phyloP scores from a whole-genome alignment of 1,140 invertebrate genomes.

The Euwallacea fornicatus region DNA sequence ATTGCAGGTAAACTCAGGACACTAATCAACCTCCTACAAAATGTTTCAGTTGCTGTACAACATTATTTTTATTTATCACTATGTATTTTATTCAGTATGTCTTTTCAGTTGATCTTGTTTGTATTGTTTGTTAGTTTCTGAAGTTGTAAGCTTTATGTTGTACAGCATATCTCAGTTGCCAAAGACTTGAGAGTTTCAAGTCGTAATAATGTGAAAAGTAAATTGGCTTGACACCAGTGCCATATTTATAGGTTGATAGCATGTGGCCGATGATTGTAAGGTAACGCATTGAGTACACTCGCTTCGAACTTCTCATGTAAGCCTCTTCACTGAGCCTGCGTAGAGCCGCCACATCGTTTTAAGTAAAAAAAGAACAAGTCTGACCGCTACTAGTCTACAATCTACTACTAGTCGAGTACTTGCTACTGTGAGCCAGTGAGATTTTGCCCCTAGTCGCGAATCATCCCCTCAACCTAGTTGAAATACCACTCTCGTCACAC shows the following conservation, averaged over 20 bases:
- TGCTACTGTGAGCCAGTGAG: constrained; percentile 50
- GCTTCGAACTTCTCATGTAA: constrained; percentile 45
- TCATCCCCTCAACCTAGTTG: constrained; percentile 45
- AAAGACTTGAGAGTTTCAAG: neutral
- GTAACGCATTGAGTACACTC: constrained; percentile 51
- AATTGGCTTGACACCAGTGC: constrained; percentile 51
- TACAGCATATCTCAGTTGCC: constrained; percentile 21
- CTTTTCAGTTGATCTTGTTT: too few relatives aligned
- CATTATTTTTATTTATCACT: constrained; percentile 25
- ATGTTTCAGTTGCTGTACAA: constrained; percentile 33
- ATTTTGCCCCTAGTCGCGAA: constrained; percentile 43
- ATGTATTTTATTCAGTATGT: constrained; percentile 10
- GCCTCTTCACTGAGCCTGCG: constrained; percentile 45
- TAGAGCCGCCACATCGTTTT: constrained; percentile 48
- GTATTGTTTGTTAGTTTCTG: neutral
- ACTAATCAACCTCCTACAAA: neutral
- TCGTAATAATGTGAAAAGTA: constrained; percentile 17
- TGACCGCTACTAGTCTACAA: constrained; percentile 43
- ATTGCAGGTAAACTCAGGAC: neutral
- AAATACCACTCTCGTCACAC: constrained; percentile 48
- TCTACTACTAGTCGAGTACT: constrained; percentile 39
- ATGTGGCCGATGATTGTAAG: constrained; percentile 53
- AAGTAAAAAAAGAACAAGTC: constrained; percentile 37
- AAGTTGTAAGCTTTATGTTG: constrained; percentile 11
- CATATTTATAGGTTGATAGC: constrained; percentile 54